These are phyloP conservation scores for Nymphalis io DNA, from an alignment of 1,140 invertebrate genomes.

Conservation along the genomic window DNA sequence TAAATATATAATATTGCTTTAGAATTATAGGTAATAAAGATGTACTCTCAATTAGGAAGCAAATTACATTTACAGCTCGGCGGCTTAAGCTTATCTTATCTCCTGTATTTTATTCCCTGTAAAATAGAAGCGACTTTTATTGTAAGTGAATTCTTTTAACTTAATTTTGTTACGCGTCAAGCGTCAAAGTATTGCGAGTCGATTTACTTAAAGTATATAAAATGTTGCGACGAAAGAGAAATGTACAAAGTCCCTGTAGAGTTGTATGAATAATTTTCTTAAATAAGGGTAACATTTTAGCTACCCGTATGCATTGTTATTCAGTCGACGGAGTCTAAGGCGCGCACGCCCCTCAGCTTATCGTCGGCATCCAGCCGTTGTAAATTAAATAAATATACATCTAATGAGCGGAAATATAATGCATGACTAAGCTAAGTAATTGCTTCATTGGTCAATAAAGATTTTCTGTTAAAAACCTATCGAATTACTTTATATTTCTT, in stretches of 20 bases:
- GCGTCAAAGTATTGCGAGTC: conserved; percentile 40
- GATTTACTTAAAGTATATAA: conserved; percentile 37
- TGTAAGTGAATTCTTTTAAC: conserved; percentile 52
- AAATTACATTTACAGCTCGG: conserved; percentile 49
- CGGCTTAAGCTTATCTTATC: conserved; percentile 41
- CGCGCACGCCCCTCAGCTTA: conserved; percentile 76
- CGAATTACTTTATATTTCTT: not conserved
- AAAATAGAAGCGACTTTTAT: conserved; percentile 49
- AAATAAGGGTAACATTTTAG: conserved; percentile 65
- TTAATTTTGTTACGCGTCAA: conserved; percentile 56
- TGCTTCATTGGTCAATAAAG: not conserved
- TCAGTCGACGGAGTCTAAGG: conserved; percentile 67
- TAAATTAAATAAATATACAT: conserved; percentile 80
- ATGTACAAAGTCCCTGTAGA: conserved; percentile 8
- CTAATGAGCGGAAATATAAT: conserved; percentile 79
- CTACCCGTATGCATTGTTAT: conserved; percentile 72
- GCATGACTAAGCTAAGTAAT: conserved; percentile 56
- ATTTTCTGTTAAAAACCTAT: not conserved
- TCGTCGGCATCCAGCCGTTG: conserved; percentile 73
- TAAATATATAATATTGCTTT: conserved; percentile 23
- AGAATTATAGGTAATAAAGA: conserved; percentile 40
- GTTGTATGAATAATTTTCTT: conserved; percentile 47
- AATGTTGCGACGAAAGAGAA: conserved; percentile 44
- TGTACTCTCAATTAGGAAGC: conserved; percentile 45
- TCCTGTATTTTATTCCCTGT: conserved; percentile 45